Percentiles rank a stretch among this genome's conserved stretches.
Evolutionary conservation across 2,113 vertebrate genomes (phyloP).

Genomic region (Lophochroa leadbeateri): DNA sequence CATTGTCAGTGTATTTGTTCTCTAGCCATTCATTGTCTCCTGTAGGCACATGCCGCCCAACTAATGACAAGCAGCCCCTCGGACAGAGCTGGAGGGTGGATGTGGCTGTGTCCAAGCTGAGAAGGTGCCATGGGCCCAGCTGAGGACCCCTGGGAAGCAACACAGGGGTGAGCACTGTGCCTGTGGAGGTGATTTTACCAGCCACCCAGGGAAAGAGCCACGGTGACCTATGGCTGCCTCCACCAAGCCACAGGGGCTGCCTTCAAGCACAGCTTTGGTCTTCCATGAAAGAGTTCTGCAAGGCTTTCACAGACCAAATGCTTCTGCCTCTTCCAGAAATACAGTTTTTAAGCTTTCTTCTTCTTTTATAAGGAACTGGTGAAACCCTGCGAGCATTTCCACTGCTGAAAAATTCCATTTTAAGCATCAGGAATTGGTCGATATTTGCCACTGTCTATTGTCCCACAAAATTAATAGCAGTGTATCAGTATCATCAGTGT

Average conservation of each 20-base stretch:
- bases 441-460: background rate
- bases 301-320: background rate
- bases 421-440: background rate
- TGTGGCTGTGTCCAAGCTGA: background rate
- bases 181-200: background rate
- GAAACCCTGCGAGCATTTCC: background rate
- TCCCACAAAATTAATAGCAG: background rate
- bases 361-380: background rate
- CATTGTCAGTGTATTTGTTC: background rate
- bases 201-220: background rate
- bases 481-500: fast-evolving
- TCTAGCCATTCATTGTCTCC: constrained; percentile 39
- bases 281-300: background rate
- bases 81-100: background rate
- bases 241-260: background rate
- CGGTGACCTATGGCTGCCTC: background rate
- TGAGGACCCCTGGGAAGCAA: background rate
- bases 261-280: background rate
- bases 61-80: background rate
- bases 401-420: background rate
- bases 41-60: background rate
- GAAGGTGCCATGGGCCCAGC: background rate
- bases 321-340: background rate
- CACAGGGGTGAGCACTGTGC: fast-evolving
- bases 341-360: background rate